A percentile compares a stretch with the other conserved stretches of the same genome.
Evolutionary conservation across 2,113 vertebrate genomes (phyloP).

Genomic region (Ginglymostoma cirratum): DNA sequence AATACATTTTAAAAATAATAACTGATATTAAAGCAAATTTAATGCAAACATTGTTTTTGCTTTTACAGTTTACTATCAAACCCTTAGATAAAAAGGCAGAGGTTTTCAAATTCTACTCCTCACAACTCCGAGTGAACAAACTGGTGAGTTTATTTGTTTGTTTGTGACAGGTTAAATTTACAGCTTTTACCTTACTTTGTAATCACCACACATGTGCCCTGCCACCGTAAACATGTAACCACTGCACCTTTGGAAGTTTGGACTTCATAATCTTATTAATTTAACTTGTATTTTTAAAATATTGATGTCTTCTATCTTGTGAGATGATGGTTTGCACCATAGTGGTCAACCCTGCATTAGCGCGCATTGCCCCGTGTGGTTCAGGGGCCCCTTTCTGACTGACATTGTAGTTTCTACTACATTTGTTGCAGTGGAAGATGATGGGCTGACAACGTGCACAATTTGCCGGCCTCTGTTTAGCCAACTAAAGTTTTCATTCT

Average conservation of each 20-base stretch:
- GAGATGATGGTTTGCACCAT: neutral
- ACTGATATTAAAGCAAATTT: neutral
- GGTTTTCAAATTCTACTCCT: constrained; percentile 87
- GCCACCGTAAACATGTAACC: neutral
- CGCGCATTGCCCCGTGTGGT: neutral
- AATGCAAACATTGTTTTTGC: constrained; percentile 10
- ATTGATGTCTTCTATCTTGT: neutral
- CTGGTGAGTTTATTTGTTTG: constrained; percentile 60
- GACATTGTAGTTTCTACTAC: neutral
- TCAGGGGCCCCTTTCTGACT: neutral
- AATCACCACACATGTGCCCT: neutral
- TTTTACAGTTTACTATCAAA: constrained; percentile 75
- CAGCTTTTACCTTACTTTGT: neutral
- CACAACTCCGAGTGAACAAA: constrained; percentile 81
- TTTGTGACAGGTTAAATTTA: neutral
- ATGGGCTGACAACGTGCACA: neutral
- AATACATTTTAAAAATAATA: neutral
- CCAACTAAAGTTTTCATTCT: neutral
- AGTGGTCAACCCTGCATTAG: neutral
- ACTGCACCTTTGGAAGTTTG: neutral
- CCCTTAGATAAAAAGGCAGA: constrained; percentile 85
- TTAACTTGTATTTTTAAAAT: neutral
- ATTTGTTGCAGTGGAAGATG: neutral
- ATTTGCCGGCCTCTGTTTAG: neutral
- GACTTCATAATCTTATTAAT: neutral